Conservation (phyloP, 2,888 invertebrate species). For the Orgyia antiqua region DNA sequence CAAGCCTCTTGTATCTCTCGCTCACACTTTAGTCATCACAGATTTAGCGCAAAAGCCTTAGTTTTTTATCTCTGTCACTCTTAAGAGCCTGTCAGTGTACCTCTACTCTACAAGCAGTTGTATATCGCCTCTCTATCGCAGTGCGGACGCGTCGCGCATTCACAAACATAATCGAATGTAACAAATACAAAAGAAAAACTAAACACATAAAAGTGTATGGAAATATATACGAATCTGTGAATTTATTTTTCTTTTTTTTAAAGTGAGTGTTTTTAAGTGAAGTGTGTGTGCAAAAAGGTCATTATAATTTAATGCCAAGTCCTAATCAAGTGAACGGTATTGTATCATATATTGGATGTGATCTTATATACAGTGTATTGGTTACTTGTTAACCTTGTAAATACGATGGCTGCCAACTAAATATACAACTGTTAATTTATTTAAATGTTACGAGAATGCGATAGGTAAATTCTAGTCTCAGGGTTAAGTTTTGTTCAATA, state of each 20-base stretch:
- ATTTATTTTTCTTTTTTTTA: too few relatives aligned
- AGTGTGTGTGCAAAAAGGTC: conserved; percentile 52
- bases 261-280: conserved; percentile 32
- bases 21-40: conserved; percentile 36
- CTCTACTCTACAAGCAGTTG: conserved; percentile 39
- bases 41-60: conserved; percentile 61
- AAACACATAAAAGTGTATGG: too few relatives aligned
- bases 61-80: conserved; percentile 52
- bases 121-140: conserved; percentile 55
- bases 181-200: too few relatives aligned
- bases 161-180: conserved; percentile 30
- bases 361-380: conserved; percentile 45
- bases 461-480: conserved; percentile 52
- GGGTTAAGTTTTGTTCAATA: conserved; percentile 37
- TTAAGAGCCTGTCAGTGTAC: conserved; percentile 56
- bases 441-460: conserved; percentile 55
- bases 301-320: conserved; percentile 46
- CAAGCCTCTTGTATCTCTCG: conserved; percentile 53
- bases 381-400: conserved; percentile 63
- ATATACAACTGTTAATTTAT: conserved; percentile 54
- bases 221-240: too few relatives aligned
- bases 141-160: conserved; percentile 52
- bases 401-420: conserved; percentile 40
- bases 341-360: conserved; percentile 48
- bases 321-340: conserved; percentile 59